These are phyloP conservation scores for Heteromyza rotundicornis DNA, from an alignment of 2,888 invertebrate species.

Conservation along the genomic window DNA sequence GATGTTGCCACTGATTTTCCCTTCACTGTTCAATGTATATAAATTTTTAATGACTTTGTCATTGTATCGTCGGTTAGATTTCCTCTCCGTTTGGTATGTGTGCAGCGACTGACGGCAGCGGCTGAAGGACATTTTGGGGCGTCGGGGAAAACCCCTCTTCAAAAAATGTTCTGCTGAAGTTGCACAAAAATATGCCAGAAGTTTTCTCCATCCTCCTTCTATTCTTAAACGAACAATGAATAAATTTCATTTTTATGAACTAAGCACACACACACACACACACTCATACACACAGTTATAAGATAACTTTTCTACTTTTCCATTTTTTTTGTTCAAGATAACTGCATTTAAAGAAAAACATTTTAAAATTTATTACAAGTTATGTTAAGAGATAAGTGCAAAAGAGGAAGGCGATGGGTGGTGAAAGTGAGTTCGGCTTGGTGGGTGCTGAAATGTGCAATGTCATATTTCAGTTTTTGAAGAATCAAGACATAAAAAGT, in stretches of 20 bases:
- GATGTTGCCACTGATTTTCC: not conserved
- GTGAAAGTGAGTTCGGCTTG: too few relatives aligned
- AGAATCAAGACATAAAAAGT: too few relatives aligned
- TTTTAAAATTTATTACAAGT: conserved; percentile 15
- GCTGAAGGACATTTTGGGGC: not conserved
- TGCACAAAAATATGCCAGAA: conserved; percentile 14
- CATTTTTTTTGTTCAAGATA: conserved; percentile 1
- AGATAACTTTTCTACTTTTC: conserved; percentile 5
- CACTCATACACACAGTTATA: not conserved
- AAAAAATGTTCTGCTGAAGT: conserved; percentile 11
- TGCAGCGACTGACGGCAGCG: not conserved
- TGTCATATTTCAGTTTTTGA: too few relatives aligned
- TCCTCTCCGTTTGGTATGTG: not conserved
- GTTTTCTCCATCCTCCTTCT: not conserved
- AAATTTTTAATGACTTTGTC: conserved; percentile 27
- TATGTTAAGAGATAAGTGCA: conserved; percentile 7
- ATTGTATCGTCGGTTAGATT: not conserved
- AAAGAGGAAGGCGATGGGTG: too few relatives aligned
- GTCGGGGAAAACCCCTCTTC: not conserved
- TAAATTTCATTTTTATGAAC: conserved; percentile 20
- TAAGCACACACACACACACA: too few relatives aligned
- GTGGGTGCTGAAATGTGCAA: too few relatives aligned
- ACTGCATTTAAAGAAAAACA: conserved; percentile 16
- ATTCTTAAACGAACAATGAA: conserved; percentile 13
- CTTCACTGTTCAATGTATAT: conserved; percentile 13